These are phyloP conservation scores for Chrysodeixis includens DNA, from an alignment of 2,888 invertebrate species.

Conservation along the genomic window DNA sequence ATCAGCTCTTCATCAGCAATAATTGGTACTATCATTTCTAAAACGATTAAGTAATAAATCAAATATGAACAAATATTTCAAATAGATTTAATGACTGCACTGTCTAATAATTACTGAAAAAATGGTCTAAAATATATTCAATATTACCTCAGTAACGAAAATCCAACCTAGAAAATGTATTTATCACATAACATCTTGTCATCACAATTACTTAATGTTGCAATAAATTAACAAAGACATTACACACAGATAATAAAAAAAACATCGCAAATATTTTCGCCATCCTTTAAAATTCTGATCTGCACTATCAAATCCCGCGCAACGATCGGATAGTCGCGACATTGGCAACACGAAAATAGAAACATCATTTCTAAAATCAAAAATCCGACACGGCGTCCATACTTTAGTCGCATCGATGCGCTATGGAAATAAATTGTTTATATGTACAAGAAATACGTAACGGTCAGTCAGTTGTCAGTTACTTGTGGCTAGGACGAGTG, in stretches of 20 bases:
- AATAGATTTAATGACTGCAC: too few relatives aligned
- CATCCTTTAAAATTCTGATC: conserved; percentile 19
- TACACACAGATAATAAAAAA: neutral
- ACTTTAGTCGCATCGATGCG: conserved; percentile 73
- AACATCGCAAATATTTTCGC: neutral
- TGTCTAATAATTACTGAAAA: too few relatives aligned
- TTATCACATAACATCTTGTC: too few relatives aligned
- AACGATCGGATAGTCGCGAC: conserved; percentile 54
- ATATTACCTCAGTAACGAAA: too few relatives aligned
- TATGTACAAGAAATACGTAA: conserved; percentile 77
- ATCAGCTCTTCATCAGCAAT: too few relatives aligned
- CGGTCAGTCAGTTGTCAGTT: conserved; percentile 86
- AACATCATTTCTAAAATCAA: conserved; percentile 59
- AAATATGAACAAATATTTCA: too few relatives aligned
- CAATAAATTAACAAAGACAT: too few relatives aligned
- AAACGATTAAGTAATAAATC: too few relatives aligned
- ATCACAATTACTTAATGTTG: too few relatives aligned
- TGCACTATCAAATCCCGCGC: conserved; percentile 37
- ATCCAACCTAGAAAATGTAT: too few relatives aligned
- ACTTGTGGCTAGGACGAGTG: conserved; percentile 76
- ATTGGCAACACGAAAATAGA: conserved; percentile 73
- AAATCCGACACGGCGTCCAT: conserved; percentile 46
- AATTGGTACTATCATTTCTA: too few relatives aligned
- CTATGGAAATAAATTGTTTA: conserved; percentile 86
- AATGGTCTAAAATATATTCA: too few relatives aligned